Percentiles rank a stretch among this genome's conserved stretches.
Conservation (phyloP, 2,113 vertebrate species). For the Charadrius vociferus region DNA sequence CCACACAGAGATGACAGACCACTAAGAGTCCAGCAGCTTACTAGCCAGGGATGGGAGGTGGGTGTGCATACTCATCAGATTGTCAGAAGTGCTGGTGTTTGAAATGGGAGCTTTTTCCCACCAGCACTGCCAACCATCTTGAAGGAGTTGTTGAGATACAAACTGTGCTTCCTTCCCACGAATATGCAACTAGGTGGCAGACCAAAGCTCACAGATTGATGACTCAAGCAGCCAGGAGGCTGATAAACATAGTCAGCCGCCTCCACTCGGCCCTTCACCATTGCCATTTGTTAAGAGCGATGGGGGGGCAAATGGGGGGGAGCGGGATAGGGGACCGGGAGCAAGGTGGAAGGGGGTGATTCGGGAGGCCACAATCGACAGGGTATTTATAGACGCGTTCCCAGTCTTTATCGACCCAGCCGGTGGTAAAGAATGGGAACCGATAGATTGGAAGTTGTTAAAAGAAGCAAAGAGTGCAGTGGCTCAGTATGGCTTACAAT, state of each 20-base stretch:
- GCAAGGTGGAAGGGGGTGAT: too few species aligned
- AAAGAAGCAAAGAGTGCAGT: too few species aligned
- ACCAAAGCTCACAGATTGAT: neutral
- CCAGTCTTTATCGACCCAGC: too few species aligned
- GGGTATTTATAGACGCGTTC: too few species aligned
- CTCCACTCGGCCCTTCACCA: too few species aligned
- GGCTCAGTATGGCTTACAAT: too few species aligned
- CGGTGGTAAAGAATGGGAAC: too few species aligned
- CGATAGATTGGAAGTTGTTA: too few species aligned
- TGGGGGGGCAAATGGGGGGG: too few species aligned
- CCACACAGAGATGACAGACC: neutral
- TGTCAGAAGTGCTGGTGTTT: neutral
- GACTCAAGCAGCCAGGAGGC: neutral
- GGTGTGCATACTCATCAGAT: neutral
- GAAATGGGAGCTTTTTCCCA: neutral
- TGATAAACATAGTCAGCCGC: neutral
- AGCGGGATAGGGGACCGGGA: too few species aligned
- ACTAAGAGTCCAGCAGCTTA: neutral
- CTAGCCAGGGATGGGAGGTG: neutral
- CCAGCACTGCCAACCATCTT: neutral
- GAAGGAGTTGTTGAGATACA: neutral
- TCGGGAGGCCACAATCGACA: too few species aligned
- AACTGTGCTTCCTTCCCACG: neutral
- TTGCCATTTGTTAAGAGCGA: neutral
- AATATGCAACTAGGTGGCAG: accelerated